These are phyloP conservation scores for Nemotelus nigrinus DNA, from an alignment of 2,888 invertebrate genomes.

Conservation along the genomic window DNA sequence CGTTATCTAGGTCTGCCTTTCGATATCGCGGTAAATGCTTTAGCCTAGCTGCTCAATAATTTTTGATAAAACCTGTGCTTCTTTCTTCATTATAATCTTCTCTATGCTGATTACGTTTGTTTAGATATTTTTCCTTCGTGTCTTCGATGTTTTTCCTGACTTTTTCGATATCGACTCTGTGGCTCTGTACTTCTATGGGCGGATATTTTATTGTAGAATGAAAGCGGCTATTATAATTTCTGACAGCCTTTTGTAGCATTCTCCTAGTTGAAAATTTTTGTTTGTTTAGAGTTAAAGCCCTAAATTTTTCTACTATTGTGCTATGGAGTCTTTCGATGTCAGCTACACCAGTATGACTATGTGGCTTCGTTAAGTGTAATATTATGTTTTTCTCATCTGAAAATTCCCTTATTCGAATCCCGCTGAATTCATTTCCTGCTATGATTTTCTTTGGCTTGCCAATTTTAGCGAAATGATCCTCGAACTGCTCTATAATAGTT, in stretches of 20 bases:
- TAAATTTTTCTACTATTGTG: no score
- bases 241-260: not conserved
- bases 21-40: no score
- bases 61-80: no score
- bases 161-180: slow-evolving; percentile 43
- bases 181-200: slow-evolving; percentile 47
- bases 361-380: not conserved
- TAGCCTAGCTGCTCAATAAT: no score
- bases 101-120: no score
- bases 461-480: slow-evolving; percentile 25
- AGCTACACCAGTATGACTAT: not conserved
- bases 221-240: slow-evolving; percentile 23
- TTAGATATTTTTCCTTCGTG: no score
- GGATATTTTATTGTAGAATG: slow-evolving; percentile 50
- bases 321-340: not conserved
- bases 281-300: no score
- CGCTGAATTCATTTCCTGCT: slow-evolving; percentile 6
- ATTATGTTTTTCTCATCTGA: not conserved
- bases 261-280: not conserved
- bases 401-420: not conserved
- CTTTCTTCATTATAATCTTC: no score
- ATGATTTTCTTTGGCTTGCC: not conserved
- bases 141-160: no score
- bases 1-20: slow-evolving; percentile 46
- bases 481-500: slow-evolving; percentile 38